A percentile compares a stretch with the other conserved stretches of the same genome.
Evolutionary conservation across 2,113 vertebrate species (phyloP).

Genomic region (Cochlearius cochlearius): DNA sequence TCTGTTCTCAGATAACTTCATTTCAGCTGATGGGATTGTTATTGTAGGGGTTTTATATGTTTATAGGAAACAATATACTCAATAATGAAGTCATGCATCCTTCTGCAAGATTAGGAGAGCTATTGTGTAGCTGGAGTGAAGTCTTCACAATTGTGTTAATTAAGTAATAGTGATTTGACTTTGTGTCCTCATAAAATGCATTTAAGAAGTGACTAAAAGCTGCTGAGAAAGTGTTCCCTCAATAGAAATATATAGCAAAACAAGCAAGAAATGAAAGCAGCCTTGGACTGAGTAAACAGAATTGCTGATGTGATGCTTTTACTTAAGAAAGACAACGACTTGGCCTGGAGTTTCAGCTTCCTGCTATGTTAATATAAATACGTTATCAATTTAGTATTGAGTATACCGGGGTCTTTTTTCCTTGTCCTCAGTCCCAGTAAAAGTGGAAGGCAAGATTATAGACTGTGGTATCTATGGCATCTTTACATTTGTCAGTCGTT

Average conservation of each 20-base stretch:
- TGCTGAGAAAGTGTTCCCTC: constrained; percentile 76
- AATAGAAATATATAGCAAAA: constrained; percentile 72
- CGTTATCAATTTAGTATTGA: constrained; percentile 46
- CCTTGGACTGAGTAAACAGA: constrained; percentile 59
- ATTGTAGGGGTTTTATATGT: constrained; percentile 97
- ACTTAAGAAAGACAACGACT: constrained; percentile 45
- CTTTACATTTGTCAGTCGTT: neutral
- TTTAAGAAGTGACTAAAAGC: constrained; percentile 75
- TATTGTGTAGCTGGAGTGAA: constrained; percentile 84
- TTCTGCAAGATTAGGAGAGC: constrained; percentile 91
- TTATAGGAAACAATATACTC: constrained; percentile 99
- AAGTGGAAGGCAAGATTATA: constrained; percentile 23
- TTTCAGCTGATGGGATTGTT: constrained; percentile 99
- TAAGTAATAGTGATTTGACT: constrained; percentile 85
- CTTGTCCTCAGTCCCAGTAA: neutral
- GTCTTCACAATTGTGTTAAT: constrained; percentile 83
- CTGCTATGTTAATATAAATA: constrained; percentile 60
- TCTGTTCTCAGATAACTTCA: constrained; percentile 99
- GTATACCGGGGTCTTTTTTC: neutral
- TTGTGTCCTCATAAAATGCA: constrained; percentile 78
- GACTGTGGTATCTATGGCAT: neutral
- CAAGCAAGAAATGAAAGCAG: constrained; percentile 70
- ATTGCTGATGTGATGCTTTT: constrained; percentile 67
- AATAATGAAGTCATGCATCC: constrained; percentile 98
- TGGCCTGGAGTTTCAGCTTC: constrained; percentile 62